Base-by-base conservation (phyloP, 2,888 invertebrate species). In the Coenonympha glycerion region DNA sequence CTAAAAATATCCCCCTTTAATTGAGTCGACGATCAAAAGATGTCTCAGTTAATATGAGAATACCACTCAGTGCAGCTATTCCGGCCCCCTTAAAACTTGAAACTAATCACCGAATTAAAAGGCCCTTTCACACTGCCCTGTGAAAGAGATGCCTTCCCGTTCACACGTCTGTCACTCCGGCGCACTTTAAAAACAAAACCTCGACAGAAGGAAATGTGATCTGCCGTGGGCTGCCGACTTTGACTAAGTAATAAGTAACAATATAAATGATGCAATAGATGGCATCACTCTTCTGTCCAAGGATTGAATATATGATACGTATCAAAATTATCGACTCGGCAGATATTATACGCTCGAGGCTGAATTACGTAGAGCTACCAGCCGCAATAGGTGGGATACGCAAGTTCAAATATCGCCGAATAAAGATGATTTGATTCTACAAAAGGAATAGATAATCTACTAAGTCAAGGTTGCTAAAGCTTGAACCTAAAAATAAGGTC, bases 141-240 rank as follows among this genome's bases (percentile, higher is more conserved):
- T 82, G 83, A 84, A 82, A 75, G 73, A 56, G 61, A 63, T 67
- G 62, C 68, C 68, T 64, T 60, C 53, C 55, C 59, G 80, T 84
- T 84, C 84, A 79, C 84, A 84, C 79, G 83, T 79, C 76, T 73
- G 79, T 84, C 84, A 61, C 73, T 65, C 67, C 71, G 66, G 73
- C 56, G 57, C 62, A 56, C 57, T 63, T 60, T 56, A 62, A 71
- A 76, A 79, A 78, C 73, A 78, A 77, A 76, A 77, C 70, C 72
- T 66, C 66, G 61, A 57, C 59, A 47, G 53, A 51, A 56, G 52
- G 46, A 55, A 53, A 57, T 52, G 44, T n/a, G 37, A 42, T 36
- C 2, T 34, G n/a, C n/a, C n/a, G n/a, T n/a, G 45, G 45, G 45
- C 2, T 45, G 34, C 6, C 34, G n/a, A 21, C 40, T 9, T 9